Conservation (phyloP, 2,797 vertebrate species). For the Luscinia luscinia region DNA sequence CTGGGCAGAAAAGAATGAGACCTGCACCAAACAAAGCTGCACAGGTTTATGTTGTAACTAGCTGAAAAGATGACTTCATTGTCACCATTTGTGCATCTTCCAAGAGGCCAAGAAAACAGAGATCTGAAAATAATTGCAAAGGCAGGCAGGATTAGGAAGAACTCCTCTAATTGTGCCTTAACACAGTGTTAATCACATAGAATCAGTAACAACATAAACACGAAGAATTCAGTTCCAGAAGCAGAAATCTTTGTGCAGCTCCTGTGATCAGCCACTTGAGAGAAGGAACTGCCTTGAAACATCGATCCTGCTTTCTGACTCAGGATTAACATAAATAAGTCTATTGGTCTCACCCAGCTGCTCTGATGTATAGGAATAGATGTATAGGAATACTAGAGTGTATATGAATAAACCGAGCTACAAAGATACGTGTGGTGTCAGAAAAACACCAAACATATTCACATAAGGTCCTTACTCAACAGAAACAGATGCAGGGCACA, state of each 20-base stretch:
- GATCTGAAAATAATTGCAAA: slow-evolving; percentile 26
- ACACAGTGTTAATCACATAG: background rate
- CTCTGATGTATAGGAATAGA: background rate
- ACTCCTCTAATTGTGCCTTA: background rate
- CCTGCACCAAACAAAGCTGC: background rate
- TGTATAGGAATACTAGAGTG: no score
- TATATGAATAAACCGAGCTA: background rate
- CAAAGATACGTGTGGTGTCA: background rate
- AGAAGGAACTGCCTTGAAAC: background rate
- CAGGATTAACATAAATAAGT: background rate
- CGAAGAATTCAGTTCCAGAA: background rate
- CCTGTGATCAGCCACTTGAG: background rate
- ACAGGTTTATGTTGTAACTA: background rate
- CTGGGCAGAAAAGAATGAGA: background rate
- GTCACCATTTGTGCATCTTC: background rate
- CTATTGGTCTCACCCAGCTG: background rate
- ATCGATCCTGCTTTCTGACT: slow-evolving; percentile 10
- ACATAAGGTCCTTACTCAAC: background rate
- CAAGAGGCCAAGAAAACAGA: background rate
- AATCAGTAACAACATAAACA: background rate
- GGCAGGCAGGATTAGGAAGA: background rate
- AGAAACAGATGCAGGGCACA: background rate
- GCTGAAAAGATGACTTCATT: background rate
- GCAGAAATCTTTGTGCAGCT: background rate
- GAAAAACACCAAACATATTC: background rate